These are phyloP conservation scores for Hippocampus comes DNA, from an alignment of 2,113 vertebrate species.

Conservation along the genomic window DNA sequence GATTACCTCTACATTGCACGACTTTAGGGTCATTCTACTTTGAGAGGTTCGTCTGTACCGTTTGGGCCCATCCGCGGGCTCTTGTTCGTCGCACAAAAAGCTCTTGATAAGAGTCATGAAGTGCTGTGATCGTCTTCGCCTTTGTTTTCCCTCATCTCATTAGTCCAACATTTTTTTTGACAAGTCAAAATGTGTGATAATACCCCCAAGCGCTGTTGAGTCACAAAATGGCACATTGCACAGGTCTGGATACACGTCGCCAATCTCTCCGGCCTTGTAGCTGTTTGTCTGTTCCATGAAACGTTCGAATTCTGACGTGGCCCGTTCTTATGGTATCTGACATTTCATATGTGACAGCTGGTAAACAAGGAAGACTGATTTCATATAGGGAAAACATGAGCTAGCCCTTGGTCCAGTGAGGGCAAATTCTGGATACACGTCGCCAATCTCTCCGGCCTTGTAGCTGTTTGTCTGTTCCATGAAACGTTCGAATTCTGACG, in stretches of 20 bases:
- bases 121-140: background rate
- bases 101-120: background rate
- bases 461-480: background rate
- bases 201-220: background rate
- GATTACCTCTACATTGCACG: too few relatives aligned
- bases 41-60: background rate
- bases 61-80: background rate
- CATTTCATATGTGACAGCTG: constrained; percentile 49
- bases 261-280: background rate
- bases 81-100: background rate
- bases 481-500: constrained; percentile 7
- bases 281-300: background rate
- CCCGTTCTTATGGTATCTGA: constrained; percentile 23
- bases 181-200: constrained; percentile 1
- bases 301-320: constrained; percentile 6
- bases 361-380: constrained; percentile 41
- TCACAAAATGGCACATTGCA: background rate
- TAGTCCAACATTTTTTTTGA: constrained; percentile 5
- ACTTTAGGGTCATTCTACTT: background rate
- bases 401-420: constrained; percentile 35
- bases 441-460: background rate
- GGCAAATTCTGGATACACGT: constrained; percentile 39
- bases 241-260: background rate
- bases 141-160: background rate
- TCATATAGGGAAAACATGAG: constrained; percentile 23